A percentile compares a stretch with the other conserved stretches of the same genome.
Evolutionary conservation across 2,113 vertebrate species (phyloP).

Genomic region (rat (Rattus norvegicus)): DNA sequence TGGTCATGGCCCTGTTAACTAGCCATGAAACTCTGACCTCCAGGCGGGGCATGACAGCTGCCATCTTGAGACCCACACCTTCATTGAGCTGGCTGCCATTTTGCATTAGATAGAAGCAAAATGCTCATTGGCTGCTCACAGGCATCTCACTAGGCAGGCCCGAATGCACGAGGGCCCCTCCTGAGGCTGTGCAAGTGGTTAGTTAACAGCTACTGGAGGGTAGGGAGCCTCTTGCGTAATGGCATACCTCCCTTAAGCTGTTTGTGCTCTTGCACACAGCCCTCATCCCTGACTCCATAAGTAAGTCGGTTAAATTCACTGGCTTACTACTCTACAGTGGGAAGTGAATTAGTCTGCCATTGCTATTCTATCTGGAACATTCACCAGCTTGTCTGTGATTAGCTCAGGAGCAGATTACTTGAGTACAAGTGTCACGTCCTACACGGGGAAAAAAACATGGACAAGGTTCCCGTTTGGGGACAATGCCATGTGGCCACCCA

Average conservation of each 20-base stretch:
- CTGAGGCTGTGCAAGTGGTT: background rate
- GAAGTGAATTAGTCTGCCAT: background rate
- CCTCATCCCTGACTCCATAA: background rate
- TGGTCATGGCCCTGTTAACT: background rate
- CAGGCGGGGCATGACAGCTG: background rate
- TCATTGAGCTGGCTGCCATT: background rate
- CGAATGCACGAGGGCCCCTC: background rate
- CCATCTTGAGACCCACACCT: background rate
- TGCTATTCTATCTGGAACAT: background rate
- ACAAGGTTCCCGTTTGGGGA: background rate
- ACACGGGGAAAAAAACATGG: background rate
- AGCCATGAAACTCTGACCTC: background rate
- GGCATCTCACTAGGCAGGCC: background rate
- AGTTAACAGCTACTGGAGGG: background rate
- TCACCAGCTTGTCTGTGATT: background rate
- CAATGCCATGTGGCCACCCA: background rate
- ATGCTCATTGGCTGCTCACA: background rate
- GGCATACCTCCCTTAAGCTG: background rate
- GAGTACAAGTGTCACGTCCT: background rate
- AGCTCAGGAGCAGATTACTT: background rate
- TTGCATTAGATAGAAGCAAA: background rate
- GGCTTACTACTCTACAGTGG: background rate
- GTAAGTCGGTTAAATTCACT: background rate
- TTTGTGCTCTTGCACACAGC: rapidly evolving
- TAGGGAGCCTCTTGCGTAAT: background rate